Conservation (phyloP, 2,888 invertebrate species). For the Agrypnus murinus region DNA sequence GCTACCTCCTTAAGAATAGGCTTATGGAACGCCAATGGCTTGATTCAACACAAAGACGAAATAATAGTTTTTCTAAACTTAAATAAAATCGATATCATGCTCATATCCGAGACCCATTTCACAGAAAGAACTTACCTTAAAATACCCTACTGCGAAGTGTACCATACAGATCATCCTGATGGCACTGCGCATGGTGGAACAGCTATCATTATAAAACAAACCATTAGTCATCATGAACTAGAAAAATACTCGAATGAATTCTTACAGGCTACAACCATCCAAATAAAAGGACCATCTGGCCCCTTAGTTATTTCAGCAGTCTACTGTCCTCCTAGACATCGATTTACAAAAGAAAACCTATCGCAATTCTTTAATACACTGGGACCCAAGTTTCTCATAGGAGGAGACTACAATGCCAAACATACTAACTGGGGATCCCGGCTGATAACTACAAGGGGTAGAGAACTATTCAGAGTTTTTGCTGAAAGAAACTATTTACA, state of each 20-base stretch:
- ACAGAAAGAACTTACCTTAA: too few relatives aligned
- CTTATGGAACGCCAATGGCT: too few relatives aligned
- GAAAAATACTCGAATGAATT: not conserved
- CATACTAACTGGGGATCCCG: conserved; percentile 13
- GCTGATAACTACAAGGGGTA: conserved; percentile 4
- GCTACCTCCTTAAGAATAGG: conserved; percentile 3
- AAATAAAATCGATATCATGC: too few relatives aligned
- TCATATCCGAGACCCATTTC: too few relatives aligned
- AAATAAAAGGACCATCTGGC: not conserved
- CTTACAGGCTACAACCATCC: conserved; percentile 5
- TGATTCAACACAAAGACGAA: too few relatives aligned
- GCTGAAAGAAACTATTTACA: not conserved
- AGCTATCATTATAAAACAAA: too few relatives aligned
- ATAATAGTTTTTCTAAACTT: too few relatives aligned
- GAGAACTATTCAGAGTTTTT: not conserved
- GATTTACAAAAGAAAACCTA: conserved; percentile 5
- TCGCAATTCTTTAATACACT: not conserved
- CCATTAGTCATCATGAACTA: not conserved
- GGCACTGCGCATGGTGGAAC: too few relatives aligned
- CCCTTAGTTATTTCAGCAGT: not conserved
- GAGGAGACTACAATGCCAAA: conserved; percentile 12
- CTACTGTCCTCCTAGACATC: conserved; percentile 21
- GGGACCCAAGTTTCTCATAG: not conserved
- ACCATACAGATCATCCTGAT: too few relatives aligned
- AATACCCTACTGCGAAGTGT: too few relatives aligned